A percentile compares a stretch with the other conserved stretches of the same genome.
Conservation (phyloP, 1,140 invertebrate genomes). For the Parasteatoda tepidariorum region DNA sequence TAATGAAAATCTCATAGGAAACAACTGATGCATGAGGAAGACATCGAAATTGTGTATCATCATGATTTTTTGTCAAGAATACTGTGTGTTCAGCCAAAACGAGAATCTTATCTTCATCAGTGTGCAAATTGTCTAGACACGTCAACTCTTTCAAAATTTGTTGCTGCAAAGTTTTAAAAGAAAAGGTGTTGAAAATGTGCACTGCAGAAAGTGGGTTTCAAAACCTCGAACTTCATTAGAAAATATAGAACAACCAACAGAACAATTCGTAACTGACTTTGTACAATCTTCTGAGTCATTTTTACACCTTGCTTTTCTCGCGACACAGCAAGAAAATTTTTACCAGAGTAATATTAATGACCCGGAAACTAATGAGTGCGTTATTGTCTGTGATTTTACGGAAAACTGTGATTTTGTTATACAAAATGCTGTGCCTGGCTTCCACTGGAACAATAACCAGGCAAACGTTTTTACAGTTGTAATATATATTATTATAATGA, state of each 20-base stretch:
- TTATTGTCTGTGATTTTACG: background rate
- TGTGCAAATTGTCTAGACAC: no score
- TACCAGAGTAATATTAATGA: background rate
- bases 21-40: background rate
- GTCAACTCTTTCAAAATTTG: no score
- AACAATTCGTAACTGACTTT: background rate
- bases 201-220: background rate
- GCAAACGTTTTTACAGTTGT: no score
- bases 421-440: background rate
- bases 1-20: background rate
- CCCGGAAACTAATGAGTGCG: background rate
- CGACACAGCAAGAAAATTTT: background rate
- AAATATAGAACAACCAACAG: background rate
- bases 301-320: background rate
- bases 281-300: background rate
- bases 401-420: background rate
- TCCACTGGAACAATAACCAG: background rate
- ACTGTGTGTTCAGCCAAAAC: background rate
- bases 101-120: background rate
- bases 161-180: no score
- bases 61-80: background rate
- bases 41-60: background rate
- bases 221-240: background rate
- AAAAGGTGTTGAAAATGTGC: background rate
- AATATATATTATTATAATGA: no score